Evolutionary conservation across 2,797 vertebrate species (phyloP).

Genomic region (Adelosebastes latens): DNA sequence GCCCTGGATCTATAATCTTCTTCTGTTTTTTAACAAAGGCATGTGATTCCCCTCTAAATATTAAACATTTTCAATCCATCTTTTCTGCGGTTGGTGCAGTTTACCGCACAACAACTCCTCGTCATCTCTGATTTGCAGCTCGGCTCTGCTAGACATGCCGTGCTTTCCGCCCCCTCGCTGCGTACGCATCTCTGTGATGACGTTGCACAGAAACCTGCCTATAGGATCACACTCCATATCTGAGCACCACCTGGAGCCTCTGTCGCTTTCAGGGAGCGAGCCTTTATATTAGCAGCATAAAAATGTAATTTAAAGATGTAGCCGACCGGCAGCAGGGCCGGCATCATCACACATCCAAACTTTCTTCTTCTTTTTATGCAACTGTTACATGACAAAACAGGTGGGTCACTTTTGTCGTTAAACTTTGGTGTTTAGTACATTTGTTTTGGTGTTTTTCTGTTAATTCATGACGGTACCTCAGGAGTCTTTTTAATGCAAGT

Average conservation of each 20-base stretch:
- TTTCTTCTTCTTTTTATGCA: constrained; percentile 1
- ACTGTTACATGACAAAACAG: constrained; percentile 21
- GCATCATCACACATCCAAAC: not conserved
- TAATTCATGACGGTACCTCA: constrained; percentile 60
- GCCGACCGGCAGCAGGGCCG: not conserved
- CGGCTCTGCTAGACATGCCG: no score
- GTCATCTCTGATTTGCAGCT: no score
- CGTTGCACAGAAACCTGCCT: no score
- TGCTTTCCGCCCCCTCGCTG: no score
- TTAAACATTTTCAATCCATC: no score
- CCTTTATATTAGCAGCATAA: not conserved
- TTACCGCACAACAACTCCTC: no score
- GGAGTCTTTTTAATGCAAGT: constrained; percentile 35
- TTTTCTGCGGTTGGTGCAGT: no score
- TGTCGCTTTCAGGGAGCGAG: not conserved
- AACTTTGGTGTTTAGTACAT: constrained; percentile 1
- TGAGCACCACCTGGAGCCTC: not conserved
- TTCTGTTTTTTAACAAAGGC: no score
- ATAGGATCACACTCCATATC: not conserved
- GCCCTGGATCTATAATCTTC: no score
- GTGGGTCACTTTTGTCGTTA: not conserved
- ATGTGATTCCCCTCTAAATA: no score
- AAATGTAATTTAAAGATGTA: not conserved
- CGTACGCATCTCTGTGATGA: no score
- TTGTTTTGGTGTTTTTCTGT: constrained; percentile 20